Conservation (phyloP, 37 sponge, comb jelly and placozoan genomes). For the Ephydatia muelleri region DNA sequence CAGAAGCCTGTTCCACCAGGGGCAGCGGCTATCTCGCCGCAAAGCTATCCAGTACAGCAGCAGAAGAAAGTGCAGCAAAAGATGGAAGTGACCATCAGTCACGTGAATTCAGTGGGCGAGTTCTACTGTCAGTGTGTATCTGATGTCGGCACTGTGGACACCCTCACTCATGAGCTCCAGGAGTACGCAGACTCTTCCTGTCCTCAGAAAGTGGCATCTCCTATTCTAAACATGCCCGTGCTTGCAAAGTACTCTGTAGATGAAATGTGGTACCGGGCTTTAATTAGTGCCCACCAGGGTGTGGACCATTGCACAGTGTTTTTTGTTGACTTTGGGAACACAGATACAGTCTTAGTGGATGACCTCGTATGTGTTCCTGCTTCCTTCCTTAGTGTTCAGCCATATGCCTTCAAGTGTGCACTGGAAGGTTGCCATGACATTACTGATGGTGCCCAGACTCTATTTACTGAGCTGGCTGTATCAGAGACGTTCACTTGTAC, state of each 20-base stretch:
- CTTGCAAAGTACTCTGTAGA: conserved; percentile 67
- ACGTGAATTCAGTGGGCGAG: conserved; percentile 23
- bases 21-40: background rate
- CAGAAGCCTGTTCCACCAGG: background rate
- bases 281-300: background rate
- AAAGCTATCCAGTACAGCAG: background rate
- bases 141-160: background rate
- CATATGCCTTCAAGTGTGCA: conserved; percentile 49
- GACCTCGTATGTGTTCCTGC: conserved; percentile 27
- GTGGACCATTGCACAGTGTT: conserved; percentile 19
- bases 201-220: background rate
- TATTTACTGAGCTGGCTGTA: conserved; percentile 25
- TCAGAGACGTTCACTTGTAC: conserved; percentile 6
- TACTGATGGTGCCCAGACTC: background rate
- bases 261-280: conserved; percentile 71
- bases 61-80: background rate
- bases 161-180: conserved; percentile 31
- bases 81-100: conserved; percentile 23
- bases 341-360: conserved; percentile 24
- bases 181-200: conserved; percentile 23
- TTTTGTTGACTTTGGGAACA: conserved; percentile 84
- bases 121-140: conserved; percentile 51
- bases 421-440: background rate
- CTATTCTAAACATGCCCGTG: conserved; percentile 22
- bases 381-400: conserved; percentile 26